A percentile compares a stretch with the other conserved stretches of the same genome.
phyloP scores from a whole-genome alignment of 2,113 vertebrate species.

The Hydrochoerus hydrochaeris region DNA sequence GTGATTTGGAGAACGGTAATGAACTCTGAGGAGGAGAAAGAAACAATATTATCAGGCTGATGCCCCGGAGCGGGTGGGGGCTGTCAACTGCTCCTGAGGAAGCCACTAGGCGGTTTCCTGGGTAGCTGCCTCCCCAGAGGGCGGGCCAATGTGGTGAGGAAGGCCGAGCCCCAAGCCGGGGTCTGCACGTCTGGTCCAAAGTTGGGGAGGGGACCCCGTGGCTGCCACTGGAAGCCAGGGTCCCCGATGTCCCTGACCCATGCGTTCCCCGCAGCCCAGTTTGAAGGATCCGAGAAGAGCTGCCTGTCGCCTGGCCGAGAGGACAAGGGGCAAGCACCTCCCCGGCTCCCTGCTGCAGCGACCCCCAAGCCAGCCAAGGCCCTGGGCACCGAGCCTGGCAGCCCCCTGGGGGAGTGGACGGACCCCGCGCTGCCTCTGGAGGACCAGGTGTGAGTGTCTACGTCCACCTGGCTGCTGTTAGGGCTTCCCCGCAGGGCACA shows the following conservation, averaged over 20 bases:
- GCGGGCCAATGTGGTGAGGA: background rate
- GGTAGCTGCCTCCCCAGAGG: background rate
- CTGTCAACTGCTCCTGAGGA: constrained; percentile 33
- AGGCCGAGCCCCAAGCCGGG: background rate
- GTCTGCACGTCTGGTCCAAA: background rate
- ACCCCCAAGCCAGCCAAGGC: constrained; percentile 93
- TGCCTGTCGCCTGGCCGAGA: constrained; percentile 93
- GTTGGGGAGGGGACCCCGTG: background rate
- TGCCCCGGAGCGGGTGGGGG: constrained; percentile 72
- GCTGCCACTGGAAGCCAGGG: background rate
- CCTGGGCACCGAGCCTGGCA: constrained; percentile 89
- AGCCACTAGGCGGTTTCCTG: background rate
- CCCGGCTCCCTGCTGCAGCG: constrained; percentile 91
- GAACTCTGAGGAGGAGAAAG: constrained; percentile 84
- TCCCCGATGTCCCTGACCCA: background rate
- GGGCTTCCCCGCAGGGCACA: constrained; percentile 43
- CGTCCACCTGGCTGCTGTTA: background rate
- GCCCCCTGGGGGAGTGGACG: constrained; percentile 93
- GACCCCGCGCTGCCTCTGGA: constrained; percentile 95
- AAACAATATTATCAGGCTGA: constrained; percentile 82
- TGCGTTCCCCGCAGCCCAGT: constrained; percentile 90
- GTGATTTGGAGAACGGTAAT: constrained; percentile 81
- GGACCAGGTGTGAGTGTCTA: constrained; percentile 96
- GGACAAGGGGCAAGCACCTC: constrained; percentile 90
- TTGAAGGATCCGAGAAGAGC: constrained; percentile 91